A percentile compares a stretch with the other conserved stretches of the same genome.
phyloP scores from a whole-genome alignment of 2,797 vertebrate genomes.

The Pyrocephalus nanus region DNA sequence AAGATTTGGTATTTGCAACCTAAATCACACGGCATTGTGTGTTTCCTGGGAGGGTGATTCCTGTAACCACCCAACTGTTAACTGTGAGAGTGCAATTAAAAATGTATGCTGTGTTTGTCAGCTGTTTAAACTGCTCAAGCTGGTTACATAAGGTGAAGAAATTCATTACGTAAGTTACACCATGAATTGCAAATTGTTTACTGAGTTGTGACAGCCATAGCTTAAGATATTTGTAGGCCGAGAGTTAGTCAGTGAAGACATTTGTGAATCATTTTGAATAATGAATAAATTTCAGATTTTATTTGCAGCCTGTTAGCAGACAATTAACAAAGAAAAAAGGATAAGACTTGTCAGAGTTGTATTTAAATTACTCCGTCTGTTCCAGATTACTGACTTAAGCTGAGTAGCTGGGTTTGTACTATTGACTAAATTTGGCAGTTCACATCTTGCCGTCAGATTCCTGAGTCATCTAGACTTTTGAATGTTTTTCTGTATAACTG shows the following conservation, averaged over 20 bases:
- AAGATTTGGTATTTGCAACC: background rate
- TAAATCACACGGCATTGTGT: background rate
- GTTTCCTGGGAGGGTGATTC: conserved; percentile 20
- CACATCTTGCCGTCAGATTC: background rate
- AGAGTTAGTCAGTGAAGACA: conserved; percentile 27
- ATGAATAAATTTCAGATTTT: conserved; percentile 39
- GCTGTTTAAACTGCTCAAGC: conserved; percentile 12
- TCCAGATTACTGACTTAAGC: conserved; percentile 13
- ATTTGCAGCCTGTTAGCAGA: conserved; percentile 33
- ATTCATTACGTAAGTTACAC: conserved; percentile 34
- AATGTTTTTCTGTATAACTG: background rate
- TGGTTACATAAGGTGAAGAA: conserved; percentile 40
- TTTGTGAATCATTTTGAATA: conserved; percentile 59
- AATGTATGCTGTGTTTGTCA: conserved; percentile 42
- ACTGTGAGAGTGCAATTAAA: conserved; percentile 12
- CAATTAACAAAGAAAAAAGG: conserved; percentile 46
- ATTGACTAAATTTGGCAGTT: conserved; percentile 5
- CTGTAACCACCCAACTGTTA: conserved; percentile 21
- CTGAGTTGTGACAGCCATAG: conserved; percentile 14
- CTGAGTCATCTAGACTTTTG: conserved; percentile 27
- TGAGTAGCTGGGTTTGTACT: background rate
- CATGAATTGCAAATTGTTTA: conserved; percentile 47
- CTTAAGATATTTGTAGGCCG: conserved; percentile 44
- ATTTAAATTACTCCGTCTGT: conserved; percentile 36
- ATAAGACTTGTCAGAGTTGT: conserved; percentile 33